phyloP scores from a whole-genome alignment of 2,797 vertebrate species.

The Danio albolineatus region DNA sequence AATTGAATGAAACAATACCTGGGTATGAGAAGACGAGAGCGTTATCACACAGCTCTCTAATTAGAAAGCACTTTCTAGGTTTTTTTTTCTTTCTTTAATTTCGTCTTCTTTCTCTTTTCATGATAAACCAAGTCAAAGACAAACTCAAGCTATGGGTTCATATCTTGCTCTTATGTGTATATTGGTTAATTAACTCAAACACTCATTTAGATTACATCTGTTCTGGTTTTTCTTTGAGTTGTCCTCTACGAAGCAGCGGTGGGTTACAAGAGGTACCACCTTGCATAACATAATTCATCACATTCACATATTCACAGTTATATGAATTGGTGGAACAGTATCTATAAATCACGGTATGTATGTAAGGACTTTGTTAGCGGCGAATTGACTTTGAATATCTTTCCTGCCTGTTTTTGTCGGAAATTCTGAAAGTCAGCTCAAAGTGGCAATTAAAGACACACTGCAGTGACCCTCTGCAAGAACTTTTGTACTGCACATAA shows the following conservation, averaged over 20 bases:
- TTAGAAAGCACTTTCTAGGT: constrained; percentile 64
- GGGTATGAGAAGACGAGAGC: constrained; percentile 64
- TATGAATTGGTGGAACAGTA: constrained; percentile 10
- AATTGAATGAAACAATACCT: constrained; percentile 71
- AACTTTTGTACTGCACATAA: constrained; percentile 11
- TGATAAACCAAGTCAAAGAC: constrained; percentile 51
- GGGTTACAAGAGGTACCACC: constrained; percentile 38
- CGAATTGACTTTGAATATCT: constrained; percentile 16
- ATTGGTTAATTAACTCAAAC: constrained; percentile 52
- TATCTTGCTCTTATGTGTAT: constrained; percentile 35
- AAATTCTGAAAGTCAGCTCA: constrained; percentile 21
- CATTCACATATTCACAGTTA: constrained; percentile 26
- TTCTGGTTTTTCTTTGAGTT: constrained; percentile 9
- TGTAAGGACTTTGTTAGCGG: constrained; percentile 10
- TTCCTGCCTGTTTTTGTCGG: constrained; percentile 9
- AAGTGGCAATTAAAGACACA: constrained; percentile 24
- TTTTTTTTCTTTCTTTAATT: constrained; percentile 31
- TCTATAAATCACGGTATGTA: constrained; percentile 37
- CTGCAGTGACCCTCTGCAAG: constrained; percentile 1
- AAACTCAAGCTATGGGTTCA: constrained; percentile 15
- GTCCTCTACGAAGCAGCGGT: constrained; percentile 30
- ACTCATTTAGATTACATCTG: constrained; percentile 50
- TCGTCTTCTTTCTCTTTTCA: constrained; percentile 36
- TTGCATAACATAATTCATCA: constrained; percentile 31
- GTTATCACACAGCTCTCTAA: constrained; percentile 76